These are phyloP conservation scores for Phragmatobia fuliginosa DNA, from an alignment of 2,888 invertebrate genomes.

Conservation along the genomic window DNA sequence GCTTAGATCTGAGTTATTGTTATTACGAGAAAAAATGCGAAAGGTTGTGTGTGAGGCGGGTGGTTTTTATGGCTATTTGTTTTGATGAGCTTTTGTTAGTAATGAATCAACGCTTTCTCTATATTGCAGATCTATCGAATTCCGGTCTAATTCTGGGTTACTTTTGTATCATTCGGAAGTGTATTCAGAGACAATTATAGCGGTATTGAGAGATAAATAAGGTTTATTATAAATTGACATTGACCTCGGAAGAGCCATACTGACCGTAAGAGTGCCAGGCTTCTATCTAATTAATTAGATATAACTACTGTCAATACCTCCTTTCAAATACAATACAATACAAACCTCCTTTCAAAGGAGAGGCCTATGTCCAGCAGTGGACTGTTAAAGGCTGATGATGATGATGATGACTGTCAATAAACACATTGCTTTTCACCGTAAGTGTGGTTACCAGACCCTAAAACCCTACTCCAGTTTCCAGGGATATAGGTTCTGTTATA, in stretches of 20 bases:
- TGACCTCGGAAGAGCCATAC: background rate
- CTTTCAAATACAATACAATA: no score
- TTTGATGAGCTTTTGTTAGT: slow-evolving; percentile 13
- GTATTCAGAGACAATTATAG: background rate
- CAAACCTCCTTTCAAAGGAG: no score
- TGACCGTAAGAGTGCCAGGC: background rate
- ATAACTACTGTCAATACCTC: no score
- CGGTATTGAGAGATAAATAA: background rate
- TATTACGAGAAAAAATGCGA: slow-evolving; percentile 21
- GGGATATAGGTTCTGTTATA: no score
- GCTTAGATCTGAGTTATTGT: slow-evolving; percentile 22
- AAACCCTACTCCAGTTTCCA: no score
- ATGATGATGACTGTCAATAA: no score
- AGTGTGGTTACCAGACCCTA: no score
- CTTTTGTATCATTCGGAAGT: background rate
- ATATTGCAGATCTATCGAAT: background rate
- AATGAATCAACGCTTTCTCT: slow-evolving; percentile 10
- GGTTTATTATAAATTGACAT: background rate
- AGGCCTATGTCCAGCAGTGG: no score
- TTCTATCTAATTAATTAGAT: no score
- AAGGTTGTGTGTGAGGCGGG: slow-evolving; percentile 11
- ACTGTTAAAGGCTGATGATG: no score
- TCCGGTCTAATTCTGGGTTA: background rate
- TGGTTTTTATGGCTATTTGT: slow-evolving; percentile 21
- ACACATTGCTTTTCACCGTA: no score